Percentiles rank a stretch among this genome's conserved stretches.
These are phyloP conservation scores for Nasonia vitripennis DNA, from an alignment of 1,140 invertebrate species.

Conservation along the genomic window DNA sequence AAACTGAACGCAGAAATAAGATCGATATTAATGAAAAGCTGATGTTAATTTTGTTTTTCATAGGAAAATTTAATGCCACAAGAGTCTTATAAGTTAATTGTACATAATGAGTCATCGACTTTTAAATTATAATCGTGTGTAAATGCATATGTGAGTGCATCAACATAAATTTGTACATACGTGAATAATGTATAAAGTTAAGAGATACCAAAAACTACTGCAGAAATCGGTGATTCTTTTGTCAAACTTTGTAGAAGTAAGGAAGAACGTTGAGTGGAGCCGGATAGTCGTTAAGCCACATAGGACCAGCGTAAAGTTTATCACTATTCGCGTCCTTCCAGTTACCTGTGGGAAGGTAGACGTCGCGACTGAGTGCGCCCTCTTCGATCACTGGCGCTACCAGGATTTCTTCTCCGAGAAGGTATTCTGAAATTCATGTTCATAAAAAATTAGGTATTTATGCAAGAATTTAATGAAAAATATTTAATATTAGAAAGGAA, in stretches of 20 bases:
- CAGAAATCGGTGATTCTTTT: background rate
- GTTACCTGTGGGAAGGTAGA: constrained; percentile 84
- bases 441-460: background rate
- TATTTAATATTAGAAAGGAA: constrained; percentile 12
- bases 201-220: background rate
- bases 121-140: constrained; percentile 35
- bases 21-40: constrained; percentile 59
- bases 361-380: constrained; percentile 79
- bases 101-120: constrained; percentile 21
- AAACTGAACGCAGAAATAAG: constrained; percentile 68
- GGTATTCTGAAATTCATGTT: constrained; percentile 80
- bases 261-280: constrained; percentile 82
- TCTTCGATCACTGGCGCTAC: constrained; percentile 87
- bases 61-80: background rate
- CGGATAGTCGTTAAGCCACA: constrained; percentile 80
- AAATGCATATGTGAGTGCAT: background rate
- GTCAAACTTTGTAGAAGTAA: constrained; percentile 74
- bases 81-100: constrained; percentile 15
- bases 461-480: constrained; percentile 22
- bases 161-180: constrained; percentile 8
- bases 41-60: background rate
- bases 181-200: background rate
- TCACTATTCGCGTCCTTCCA: constrained; percentile 80
- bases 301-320: constrained; percentile 76
- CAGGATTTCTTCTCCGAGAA: constrained; percentile 89